These are phyloP conservation scores for Brachionus plicatilis DNA, from an alignment of 1,140 invertebrate species.

Conservation along the genomic window DNA sequence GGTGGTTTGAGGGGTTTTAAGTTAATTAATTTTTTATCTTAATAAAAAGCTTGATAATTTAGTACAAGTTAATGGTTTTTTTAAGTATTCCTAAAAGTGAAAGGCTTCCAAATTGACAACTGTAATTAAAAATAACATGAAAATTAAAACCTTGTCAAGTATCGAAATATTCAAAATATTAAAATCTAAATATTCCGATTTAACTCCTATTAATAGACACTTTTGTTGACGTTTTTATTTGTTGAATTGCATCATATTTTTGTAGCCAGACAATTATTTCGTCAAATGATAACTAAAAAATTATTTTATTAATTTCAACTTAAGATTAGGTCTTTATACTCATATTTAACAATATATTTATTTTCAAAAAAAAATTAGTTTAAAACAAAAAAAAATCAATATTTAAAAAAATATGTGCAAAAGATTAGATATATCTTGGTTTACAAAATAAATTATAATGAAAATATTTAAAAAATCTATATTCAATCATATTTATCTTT, in stretches of 20 bases:
- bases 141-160: not conserved
- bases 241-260: too few relatives aligned
- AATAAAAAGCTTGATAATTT: not conserved
- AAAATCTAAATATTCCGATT: too few relatives aligned
- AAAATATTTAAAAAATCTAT: not conserved
- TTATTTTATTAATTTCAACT: too few relatives aligned
- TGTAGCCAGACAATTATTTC: too few relatives aligned
- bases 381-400: not conserved
- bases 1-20: not conserved
- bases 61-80: not conserved
- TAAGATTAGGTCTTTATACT: too few relatives aligned
- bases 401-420: not conserved
- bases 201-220: too few relatives aligned
- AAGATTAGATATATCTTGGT: not conserved
- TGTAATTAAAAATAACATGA: not conserved
- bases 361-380: not conserved
- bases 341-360: not conserved
- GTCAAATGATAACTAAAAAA: too few relatives aligned
- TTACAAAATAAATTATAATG: not conserved
- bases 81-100: not conserved
- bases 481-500: not conserved
- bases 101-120: not conserved
- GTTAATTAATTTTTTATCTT: not conserved
- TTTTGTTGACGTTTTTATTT: too few relatives aligned
- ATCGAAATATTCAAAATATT: too few relatives aligned